Evolutionary conservation across 2,797 vertebrate species (phyloP).

Genomic region (Acanthornis magna): DNA sequence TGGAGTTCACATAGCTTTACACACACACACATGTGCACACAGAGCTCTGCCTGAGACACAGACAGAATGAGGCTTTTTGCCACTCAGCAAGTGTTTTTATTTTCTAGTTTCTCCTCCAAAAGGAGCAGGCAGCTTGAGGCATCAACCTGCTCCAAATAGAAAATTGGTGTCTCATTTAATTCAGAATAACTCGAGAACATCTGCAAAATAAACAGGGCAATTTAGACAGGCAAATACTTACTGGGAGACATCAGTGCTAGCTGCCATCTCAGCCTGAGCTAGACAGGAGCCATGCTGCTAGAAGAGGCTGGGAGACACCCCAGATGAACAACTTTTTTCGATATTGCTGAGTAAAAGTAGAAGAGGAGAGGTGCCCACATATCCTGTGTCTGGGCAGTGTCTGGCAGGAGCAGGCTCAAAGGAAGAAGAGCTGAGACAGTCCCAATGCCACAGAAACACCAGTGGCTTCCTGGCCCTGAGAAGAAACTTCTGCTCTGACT

Average conservation of each 20-base stretch:
- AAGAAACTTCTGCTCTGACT: neutral
- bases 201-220: neutral
- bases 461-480: neutral
- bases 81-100: neutral
- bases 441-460: neutral
- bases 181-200: neutral
- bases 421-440: neutral
- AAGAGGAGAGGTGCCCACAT: neutral
- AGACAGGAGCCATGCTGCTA: neutral
- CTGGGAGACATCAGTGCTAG: neutral
- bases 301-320: neutral
- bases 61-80: neutral
- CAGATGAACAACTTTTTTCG: neutral
- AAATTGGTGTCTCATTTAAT: neutral
- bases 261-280: neutral
- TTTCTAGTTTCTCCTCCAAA: neutral
- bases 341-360: neutral
- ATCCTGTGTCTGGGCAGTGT: neutral
- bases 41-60: neutral
- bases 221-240: neutral
- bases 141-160: neutral
- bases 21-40: accelerated
- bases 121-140: neutral
- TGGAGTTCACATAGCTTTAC: neutral
- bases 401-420: neutral